A percentile compares a stretch with the other conserved stretches of the same genome.
These are phyloP conservation scores for Portunus trituberculatus DNA, from an alignment of 1,140 invertebrate genomes.

Conservation along the genomic window DNA sequence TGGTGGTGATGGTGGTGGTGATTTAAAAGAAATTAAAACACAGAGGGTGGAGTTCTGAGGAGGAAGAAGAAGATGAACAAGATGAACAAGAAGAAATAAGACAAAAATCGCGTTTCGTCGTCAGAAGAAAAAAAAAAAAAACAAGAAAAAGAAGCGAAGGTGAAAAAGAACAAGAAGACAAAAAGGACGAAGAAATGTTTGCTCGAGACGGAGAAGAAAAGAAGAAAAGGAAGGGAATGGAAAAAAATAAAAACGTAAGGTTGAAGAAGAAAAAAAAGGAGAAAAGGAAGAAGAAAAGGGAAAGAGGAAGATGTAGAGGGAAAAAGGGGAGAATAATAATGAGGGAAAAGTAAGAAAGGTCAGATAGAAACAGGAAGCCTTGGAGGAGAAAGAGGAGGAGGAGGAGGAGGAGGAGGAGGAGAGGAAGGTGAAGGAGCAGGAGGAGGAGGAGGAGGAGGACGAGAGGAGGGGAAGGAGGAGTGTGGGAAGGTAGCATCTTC, in stretches of 20 bases:
- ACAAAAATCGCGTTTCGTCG: too few relatives aligned
- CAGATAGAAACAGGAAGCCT: background rate
- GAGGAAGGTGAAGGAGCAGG: background rate
- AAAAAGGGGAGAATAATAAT: background rate
- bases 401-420: background rate
- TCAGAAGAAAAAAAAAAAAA: too few relatives aligned
- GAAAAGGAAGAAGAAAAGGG: background rate
- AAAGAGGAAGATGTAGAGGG: background rate
- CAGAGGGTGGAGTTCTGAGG: background rate
- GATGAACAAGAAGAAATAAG: too few relatives aligned
- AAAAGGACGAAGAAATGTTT: background rate
- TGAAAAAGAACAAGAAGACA: background rate
- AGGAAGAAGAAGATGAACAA: background rate
- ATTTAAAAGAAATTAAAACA: background rate
- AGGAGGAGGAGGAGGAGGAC: background rate
- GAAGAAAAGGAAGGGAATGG: background rate
- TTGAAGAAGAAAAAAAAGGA: background rate
- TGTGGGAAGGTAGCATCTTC: background rate
- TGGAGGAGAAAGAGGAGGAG: background rate
- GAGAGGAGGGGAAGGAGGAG: background rate
- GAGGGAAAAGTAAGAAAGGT: background rate
- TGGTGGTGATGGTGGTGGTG: background rate
- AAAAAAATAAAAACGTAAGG: background rate
- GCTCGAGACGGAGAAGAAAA: background rate
- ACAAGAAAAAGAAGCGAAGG: background rate